Conservation (phyloP, 2,797 vertebrate genomes). For the Apogon hyalosoma region DNA sequence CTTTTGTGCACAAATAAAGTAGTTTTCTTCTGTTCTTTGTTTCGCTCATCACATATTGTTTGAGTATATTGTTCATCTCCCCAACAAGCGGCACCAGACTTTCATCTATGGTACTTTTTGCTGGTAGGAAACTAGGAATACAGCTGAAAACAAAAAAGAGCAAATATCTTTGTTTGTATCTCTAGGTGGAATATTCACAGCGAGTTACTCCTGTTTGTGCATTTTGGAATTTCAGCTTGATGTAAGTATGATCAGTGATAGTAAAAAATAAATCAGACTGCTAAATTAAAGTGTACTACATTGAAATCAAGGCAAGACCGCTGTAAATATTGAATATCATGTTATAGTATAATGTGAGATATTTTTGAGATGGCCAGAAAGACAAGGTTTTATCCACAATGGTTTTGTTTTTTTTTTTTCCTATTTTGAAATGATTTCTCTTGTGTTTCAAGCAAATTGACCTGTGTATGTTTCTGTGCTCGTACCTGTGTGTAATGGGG, state of each 20-base stretch:
- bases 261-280: background rate
- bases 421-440: slow-evolving; percentile 5
- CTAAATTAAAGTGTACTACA: background rate
- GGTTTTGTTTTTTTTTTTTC: background rate
- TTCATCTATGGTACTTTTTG: slow-evolving; percentile 20
- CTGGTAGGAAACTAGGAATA: slow-evolving; percentile 3
- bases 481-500: slow-evolving; percentile 21
- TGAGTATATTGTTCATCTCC: background rate
- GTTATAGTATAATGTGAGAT: background rate
- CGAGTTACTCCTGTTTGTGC: slow-evolving; percentile 75
- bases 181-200: slow-evolving; percentile 75
- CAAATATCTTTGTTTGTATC: slow-evolving; percentile 57
- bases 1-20: background rate
- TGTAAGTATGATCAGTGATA: slow-evolving; percentile 77
- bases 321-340: too few relatives aligned
- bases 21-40: background rate
- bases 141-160: slow-evolving; percentile 1
- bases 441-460: background rate
- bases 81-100: slow-evolving; percentile 2
- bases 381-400: background rate
- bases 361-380: too few relatives aligned
- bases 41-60: slow-evolving; percentile 11
- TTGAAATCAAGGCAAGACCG: too few relatives aligned
- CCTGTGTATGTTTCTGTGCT: slow-evolving; percentile 12
- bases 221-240: slow-evolving; percentile 85